phyloP scores from a whole-genome alignment of 2,888 invertebrate genomes.

The Agrochola macilenta region DNA sequence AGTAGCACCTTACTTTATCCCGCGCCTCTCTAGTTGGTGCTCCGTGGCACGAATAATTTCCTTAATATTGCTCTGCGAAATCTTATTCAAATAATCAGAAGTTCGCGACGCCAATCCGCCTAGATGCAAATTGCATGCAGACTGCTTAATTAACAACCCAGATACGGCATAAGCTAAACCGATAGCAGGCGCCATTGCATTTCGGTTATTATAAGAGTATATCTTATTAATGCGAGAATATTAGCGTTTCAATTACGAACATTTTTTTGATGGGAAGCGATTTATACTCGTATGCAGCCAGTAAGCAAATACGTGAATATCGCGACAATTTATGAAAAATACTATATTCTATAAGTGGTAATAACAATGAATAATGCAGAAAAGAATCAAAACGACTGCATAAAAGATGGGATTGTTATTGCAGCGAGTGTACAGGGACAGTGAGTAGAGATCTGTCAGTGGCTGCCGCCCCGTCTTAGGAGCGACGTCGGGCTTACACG shows the following conservation, averaged over 20 bases:
- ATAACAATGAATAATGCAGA: conserved; percentile 54
- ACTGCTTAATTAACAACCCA: conserved; percentile 81
- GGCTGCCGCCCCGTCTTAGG: conserved; percentile 66
- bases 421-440: conserved; percentile 67
- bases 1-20: conserved; percentile 63
- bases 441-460: conserved; percentile 82
- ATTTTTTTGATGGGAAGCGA: background rate
- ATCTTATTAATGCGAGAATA: conserved; percentile 31
- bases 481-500: conserved; percentile 75
- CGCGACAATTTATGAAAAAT: conserved; percentile 5
- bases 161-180: conserved; percentile 67
- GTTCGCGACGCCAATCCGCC: conserved; percentile 83
- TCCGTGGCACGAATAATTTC: conserved; percentile 80
- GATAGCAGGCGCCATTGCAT: conserved; percentile 65
- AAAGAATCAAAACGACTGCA: conserved; percentile 53
- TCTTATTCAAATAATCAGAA: conserved; percentile 87
- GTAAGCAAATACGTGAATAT: background rate
- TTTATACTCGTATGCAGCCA: conserved; percentile 15
- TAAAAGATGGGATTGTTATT: conserved; percentile 66
- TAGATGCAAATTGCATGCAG: conserved; percentile 85
- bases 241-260: conserved; percentile 6
- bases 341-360: conserved; percentile 17
- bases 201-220: conserved; percentile 55
- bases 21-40: conserved; percentile 68
- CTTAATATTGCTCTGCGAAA: conserved; percentile 82